A percentile compares a stretch with the other conserved stretches of the same genome.
phyloP scores from a whole-genome alignment of 1,140 invertebrate species.

The Pemphigus obesinymphae region DNA sequence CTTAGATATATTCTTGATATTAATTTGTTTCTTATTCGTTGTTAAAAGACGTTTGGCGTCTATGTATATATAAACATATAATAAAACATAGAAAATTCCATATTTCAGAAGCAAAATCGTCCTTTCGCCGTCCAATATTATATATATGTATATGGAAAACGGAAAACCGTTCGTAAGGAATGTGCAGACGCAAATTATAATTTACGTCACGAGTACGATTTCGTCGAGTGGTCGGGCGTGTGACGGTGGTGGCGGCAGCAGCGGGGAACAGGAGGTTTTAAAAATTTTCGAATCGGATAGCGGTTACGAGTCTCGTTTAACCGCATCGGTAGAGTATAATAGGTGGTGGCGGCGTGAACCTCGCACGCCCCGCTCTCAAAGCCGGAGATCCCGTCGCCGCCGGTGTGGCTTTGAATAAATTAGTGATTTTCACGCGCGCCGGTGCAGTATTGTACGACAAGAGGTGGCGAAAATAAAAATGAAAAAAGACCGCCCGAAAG shows the following conservation, averaged over 20 bases:
- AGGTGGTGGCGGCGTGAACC: neutral
- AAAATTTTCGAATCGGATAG: neutral
- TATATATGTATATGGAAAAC: neutral
- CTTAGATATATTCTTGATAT: no score
- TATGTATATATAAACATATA: no score
- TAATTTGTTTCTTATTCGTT: no score
- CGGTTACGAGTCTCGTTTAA: neutral
- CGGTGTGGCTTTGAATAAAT: conserved; percentile 23
- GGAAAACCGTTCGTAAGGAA: neutral
- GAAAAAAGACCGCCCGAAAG: no score
- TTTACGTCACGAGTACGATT: neutral
- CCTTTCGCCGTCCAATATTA: no score
- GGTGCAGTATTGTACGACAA: neutral
- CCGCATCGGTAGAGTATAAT: neutral
- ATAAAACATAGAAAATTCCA: no score
- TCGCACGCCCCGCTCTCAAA: neutral
- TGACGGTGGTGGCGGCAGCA: neutral
- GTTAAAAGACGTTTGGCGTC: no score
- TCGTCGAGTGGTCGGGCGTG: no score
- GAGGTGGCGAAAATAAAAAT: neutral
- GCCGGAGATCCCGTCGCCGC: neutral
- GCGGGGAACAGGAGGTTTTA: neutral
- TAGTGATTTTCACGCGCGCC: neutral
- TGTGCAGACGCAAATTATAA: neutral
- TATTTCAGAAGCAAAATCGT: no score